These are phyloP conservation scores for Xestia c-nigrum DNA, from an alignment of 2,888 invertebrate genomes.

Conservation along the genomic window DNA sequence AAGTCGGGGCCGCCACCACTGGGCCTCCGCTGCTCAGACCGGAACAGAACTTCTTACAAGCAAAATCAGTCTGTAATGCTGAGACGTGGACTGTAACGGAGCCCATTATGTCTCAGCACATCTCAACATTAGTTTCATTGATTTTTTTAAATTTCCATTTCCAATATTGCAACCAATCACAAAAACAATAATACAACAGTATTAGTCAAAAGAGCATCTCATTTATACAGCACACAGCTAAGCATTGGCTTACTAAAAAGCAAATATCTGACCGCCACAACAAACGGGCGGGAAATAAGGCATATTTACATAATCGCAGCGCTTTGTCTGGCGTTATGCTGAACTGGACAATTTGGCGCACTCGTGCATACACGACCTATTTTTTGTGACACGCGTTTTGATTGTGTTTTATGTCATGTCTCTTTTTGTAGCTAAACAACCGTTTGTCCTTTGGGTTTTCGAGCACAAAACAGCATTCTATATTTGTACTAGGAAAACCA, in stretches of 20 bases:
- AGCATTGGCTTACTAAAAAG: constrained; percentile 13
- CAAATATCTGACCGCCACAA: constrained; percentile 20
- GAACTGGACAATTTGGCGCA: constrained; percentile 46
- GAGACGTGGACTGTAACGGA: too few species aligned
- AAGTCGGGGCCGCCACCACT: too few species aligned
- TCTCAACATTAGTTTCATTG: neutral
- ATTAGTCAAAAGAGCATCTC: neutral
- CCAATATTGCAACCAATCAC: neutral
- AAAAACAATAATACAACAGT: neutral
- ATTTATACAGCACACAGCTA: neutral
- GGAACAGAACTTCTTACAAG: too few species aligned
- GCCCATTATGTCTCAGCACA: neutral
- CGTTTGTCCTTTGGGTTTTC: constrained; percentile 6
- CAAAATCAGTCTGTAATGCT: too few species aligned
- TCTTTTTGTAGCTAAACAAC: constrained; percentile 24
- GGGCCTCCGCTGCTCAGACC: too few species aligned
- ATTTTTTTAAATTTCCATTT: neutral
- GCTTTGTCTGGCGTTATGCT: constrained; percentile 23
- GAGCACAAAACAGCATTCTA: neutral
- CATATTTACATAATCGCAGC: constrained; percentile 50
- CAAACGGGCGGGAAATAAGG: constrained; percentile 22
- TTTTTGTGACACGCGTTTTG: constrained; percentile 35
- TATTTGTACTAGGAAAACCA: neutral
- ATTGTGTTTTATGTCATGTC: constrained; percentile 31
- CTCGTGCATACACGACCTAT: constrained; percentile 25